Evolutionary conservation across 2,797 vertebrate species (phyloP).

Genomic region (Brachyalestes nurse): DNA sequence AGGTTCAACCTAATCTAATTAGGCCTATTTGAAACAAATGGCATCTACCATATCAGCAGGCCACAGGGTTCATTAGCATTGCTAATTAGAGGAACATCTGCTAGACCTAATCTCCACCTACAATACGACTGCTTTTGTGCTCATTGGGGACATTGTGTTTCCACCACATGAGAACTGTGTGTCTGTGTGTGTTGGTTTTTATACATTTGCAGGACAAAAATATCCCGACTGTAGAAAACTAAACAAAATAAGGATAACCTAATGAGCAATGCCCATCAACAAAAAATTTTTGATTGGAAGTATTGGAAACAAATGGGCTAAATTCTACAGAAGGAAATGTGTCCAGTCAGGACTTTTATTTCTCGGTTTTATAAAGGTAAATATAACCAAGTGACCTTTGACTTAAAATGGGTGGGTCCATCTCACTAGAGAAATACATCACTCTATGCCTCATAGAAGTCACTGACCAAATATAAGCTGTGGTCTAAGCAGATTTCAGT

Average conservation of each 20-base stretch:
- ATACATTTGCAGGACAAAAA: background rate
- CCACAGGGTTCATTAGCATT: conserved; percentile 61
- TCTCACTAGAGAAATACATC: too few relatives aligned
- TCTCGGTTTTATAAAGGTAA: too few relatives aligned
- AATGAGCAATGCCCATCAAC: background rate
- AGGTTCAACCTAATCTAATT: conserved; percentile 27
- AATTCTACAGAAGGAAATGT: too few relatives aligned
- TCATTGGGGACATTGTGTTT: conserved; percentile 40
- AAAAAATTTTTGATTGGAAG: background rate
- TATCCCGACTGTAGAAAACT: background rate
- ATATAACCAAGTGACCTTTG: too few relatives aligned
- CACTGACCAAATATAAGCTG: too few relatives aligned
- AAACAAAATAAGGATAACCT: background rate
- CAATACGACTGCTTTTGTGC: conserved; percentile 42
- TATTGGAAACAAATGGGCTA: too few relatives aligned
- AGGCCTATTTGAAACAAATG: conserved; percentile 54
- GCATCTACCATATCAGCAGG: conserved; percentile 54
- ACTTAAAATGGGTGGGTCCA: too few relatives aligned
- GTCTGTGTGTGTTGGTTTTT: background rate
- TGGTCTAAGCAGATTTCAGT: too few relatives aligned
- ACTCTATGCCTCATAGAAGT: too few relatives aligned
- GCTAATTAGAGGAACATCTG: conserved; percentile 69
- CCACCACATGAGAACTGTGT: conserved; percentile 16
- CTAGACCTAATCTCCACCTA: conserved; percentile 53
- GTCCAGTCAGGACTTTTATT: too few relatives aligned